Conservation (phyloP, 1,140 invertebrate species). For the Drosophila willistoni region DNA sequence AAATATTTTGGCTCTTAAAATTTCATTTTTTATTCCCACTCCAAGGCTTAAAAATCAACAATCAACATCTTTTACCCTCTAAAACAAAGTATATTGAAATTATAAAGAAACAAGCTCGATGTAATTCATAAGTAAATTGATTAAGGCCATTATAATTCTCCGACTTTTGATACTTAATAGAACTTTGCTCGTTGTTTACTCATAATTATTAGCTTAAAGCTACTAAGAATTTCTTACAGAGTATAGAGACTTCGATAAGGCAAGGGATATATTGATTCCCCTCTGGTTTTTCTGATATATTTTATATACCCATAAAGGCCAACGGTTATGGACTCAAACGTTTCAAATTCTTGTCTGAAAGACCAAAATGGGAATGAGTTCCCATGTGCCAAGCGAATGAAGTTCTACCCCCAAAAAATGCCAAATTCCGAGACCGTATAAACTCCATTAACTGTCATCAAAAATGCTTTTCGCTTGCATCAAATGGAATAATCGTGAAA, state of each 20-base stretch:
- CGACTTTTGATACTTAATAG: no score
- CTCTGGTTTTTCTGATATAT: conserved; percentile 22
- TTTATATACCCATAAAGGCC: conserved; percentile 45
- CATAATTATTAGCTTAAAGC: no score
- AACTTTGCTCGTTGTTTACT: no score
- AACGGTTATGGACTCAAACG: conserved; percentile 39
- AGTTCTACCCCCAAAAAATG: conserved; percentile 32
- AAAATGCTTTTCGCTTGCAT: conserved; percentile 80
- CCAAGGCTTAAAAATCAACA: neutral
- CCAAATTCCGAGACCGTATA: conserved; percentile 69
- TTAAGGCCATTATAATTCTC: no score
- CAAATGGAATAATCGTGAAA: conserved; percentile 78
- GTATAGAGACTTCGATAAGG: neutral
- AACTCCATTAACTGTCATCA: conserved; percentile 81
- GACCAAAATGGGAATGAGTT: conserved; percentile 38
- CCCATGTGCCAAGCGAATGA: conserved; percentile 20
- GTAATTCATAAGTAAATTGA: no score
- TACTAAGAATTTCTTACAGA: neutral
- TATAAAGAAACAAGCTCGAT: neutral
- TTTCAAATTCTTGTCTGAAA: conserved; percentile 34
- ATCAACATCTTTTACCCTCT: neutral
- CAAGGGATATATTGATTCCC: neutral
- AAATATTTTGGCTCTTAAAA: conserved; percentile 7
- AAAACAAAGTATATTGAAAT: neutral
- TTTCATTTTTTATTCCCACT: conserved; percentile 3